phyloP scores from a whole-genome alignment of 2,797 vertebrate genomes.

The Xenopus petersii region DNA sequence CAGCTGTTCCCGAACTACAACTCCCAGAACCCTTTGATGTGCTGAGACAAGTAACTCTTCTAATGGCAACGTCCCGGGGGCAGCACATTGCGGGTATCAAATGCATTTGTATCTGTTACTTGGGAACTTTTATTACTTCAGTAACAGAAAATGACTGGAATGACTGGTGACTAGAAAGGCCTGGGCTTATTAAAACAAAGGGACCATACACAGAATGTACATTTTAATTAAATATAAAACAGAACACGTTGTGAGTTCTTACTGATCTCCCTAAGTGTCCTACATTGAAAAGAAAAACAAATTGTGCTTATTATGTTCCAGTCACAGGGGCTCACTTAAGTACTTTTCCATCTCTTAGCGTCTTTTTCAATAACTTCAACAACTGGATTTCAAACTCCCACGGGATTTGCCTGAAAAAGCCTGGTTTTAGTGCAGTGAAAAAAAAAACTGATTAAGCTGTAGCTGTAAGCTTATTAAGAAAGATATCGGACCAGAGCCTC shows the following conservation, averaged over 20 bases:
- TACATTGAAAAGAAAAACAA: constrained; percentile 53
- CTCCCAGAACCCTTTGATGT: no score
- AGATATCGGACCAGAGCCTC: constrained; percentile 27
- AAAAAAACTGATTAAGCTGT: constrained; percentile 6
- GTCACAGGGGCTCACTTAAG: constrained; percentile 45
- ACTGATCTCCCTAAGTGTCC: constrained; percentile 53
- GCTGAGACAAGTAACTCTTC: no score
- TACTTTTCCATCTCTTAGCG: constrained; percentile 49
- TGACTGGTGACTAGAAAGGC: constrained; percentile 31
- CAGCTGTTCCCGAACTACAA: no score
- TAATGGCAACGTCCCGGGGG: neutral
- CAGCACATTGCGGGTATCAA: constrained; percentile 2
- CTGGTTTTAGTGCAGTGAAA: constrained; percentile 29
- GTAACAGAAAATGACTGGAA: constrained; percentile 37
- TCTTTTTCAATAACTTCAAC: constrained; percentile 49
- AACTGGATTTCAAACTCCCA: constrained; percentile 42
- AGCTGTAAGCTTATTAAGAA: constrained; percentile 27
- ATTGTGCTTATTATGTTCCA: constrained; percentile 49
- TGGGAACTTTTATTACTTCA: constrained; percentile 13
- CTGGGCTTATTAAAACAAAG: constrained; percentile 40
- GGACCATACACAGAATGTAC: constrained; percentile 42
- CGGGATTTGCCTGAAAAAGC: constrained; percentile 36
- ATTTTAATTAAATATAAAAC: constrained; percentile 48
- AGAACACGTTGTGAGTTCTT: constrained; percentile 46
- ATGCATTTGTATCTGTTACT: constrained; percentile 31